Evolutionary conservation across 2,113 vertebrate species (phyloP), one percentile per base, ranked within the genome.

Genomic region (Nycticryphes semicollaris): DNA sequence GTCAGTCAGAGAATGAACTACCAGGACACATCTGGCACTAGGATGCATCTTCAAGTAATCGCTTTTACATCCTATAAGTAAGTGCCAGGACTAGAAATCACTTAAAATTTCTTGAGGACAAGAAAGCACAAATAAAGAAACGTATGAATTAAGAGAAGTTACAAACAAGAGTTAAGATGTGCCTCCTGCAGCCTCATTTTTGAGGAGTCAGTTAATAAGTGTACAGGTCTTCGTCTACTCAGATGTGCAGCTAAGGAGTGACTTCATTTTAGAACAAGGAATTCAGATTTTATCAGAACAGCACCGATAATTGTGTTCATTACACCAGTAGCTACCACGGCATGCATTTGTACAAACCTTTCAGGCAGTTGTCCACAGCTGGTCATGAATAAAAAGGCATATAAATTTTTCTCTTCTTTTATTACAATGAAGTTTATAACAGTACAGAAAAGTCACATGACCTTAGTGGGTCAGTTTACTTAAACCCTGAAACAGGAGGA

Each of bases 401-500:
- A 98, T 98, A 98, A 98, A 98, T 98, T 98, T 99, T 98, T 99
- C 98, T 99, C 97, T 98, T 97, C 97, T 99, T 99, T 99, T 99
- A 99, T 99, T 99, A 99, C 98, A 99, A 99, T 98, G 98, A 98
- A 98, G 97, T 98, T 99, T 98, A 98, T 98, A 99, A 99, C 99
- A 98, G 98, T 99, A 99, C 99, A 99, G 99, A 99, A 98, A 98
- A 98, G 97, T 98, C 98, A 99, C 98, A 99, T 96, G 98, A 98
- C 98, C 97, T 98, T 97, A 96, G 93, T 96, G 98, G 98, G 98
- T 98, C 98, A 98, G 98, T 97, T 98, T 97, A 81, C 98, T 98
- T 98, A 98, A 98, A 98, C 98, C 98, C 98, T 99, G 98, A 92
- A 99, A 99, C 98, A 98, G 98, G 98, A 98, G 96, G 97, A 98